Percentiles rank a stretch among this genome's conserved stretches.
phyloP scores from a whole-genome alignment of 2,888 invertebrate genomes.

The Amphipoea oculea region DNA sequence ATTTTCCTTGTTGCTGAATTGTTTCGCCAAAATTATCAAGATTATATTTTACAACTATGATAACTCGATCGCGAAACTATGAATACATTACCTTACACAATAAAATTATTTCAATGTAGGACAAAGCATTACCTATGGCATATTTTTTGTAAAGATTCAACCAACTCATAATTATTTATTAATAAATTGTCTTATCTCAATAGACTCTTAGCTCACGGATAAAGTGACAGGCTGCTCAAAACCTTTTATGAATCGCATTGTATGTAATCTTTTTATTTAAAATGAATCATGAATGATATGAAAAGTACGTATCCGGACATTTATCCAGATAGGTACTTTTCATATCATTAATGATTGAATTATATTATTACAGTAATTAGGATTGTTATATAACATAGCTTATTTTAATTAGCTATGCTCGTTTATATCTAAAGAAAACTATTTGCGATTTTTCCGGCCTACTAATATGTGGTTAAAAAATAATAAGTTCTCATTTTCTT shows the following conservation, averaged over 20 bases:
- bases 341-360: conserved; percentile 23
- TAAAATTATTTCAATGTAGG: not conserved
- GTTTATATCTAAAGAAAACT: not conserved
- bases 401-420: not conserved
- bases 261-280: conserved; percentile 10
- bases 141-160: not conserved
- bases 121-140: not conserved
- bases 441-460: not conserved
- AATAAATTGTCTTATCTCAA: conserved; percentile 6
- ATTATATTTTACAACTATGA: conserved; percentile 14
- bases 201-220: not conserved
- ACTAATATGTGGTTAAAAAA: not conserved
- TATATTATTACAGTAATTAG: conserved; percentile 27
- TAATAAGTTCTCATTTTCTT: not conserved
- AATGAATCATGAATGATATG: too few species aligned
- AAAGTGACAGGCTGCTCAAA: not conserved
- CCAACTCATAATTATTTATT: not conserved
- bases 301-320: too few species aligned
- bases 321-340: too few species aligned
- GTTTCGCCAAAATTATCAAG: not conserved
- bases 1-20: conserved; percentile 11
- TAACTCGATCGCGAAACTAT: conserved; percentile 1
- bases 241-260: conserved; percentile 5
- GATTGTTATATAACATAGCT: conserved; percentile 6
- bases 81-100: not conserved